Conservation (phyloP, 2,113 vertebrate genomes). For the Phylloscopus whistleri region DNA sequence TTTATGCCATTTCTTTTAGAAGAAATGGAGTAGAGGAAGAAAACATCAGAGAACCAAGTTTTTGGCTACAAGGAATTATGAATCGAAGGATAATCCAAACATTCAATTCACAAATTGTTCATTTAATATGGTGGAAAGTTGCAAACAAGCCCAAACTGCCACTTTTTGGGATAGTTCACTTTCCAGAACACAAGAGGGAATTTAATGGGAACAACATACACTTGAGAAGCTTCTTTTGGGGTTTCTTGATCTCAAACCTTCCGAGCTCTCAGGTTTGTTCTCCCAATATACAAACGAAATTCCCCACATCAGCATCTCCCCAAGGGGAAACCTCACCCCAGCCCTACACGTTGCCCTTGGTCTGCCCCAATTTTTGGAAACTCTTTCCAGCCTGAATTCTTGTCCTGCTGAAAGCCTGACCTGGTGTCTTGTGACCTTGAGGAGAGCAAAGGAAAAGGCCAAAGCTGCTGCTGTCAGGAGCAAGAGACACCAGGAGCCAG, state of each 20-base stretch:
- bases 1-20: neutral
- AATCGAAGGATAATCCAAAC: neutral
- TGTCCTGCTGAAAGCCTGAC: neutral
- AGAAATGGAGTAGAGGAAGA: neutral
- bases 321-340: neutral
- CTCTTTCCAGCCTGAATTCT: neutral
- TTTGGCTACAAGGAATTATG: neutral
- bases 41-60: neutral
- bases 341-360: rapidly evolving
- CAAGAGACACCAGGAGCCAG: neutral
- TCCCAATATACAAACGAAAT: neutral
- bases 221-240: neutral
- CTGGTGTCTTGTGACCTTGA: neutral
- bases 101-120: neutral
- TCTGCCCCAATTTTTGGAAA: rapidly evolving
- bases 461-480: neutral
- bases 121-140: neutral
- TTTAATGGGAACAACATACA: neutral
- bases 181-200: neutral
- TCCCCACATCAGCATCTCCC: neutral
- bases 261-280: neutral
- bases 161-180: neutral
- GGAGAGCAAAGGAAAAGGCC: neutral
- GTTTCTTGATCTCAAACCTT: neutral
- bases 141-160: neutral